These are phyloP conservation scores for Cosmorhoe ocellata DNA, from an alignment of 2,888 invertebrate species.

Conservation along the genomic window DNA sequence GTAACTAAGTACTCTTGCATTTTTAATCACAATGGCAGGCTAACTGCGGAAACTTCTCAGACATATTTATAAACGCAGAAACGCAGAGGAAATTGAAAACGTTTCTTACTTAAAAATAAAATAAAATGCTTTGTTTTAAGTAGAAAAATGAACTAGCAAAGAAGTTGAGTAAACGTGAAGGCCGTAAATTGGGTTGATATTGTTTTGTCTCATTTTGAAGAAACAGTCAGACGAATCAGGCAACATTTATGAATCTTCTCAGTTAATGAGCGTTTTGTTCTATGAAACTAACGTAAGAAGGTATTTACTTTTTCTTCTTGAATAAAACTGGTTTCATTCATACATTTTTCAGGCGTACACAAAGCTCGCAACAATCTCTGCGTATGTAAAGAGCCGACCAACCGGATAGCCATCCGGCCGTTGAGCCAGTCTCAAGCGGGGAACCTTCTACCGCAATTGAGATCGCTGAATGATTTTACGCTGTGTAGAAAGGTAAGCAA, in stretches of 20 bases:
- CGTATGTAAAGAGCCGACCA: constrained; percentile 39
- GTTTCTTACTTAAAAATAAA: background rate
- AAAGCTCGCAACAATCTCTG: constrained; percentile 5
- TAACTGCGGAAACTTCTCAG: background rate
- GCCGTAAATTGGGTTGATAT: no score
- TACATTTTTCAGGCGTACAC: constrained; percentile 3
- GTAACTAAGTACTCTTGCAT: background rate
- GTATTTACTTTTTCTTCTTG: no score
- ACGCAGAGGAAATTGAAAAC: background rate
- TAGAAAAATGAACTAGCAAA: background rate
- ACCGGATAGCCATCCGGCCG: constrained; percentile 51
- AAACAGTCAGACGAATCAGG: no score
- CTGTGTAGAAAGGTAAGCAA: no score
- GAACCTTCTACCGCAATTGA: constrained; percentile 32
- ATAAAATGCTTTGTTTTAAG: constrained; percentile 2
- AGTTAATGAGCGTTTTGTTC: no score
- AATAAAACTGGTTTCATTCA: background rate
- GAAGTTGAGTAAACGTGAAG: no score
- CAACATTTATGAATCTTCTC: background rate
- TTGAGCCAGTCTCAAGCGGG: constrained; percentile 1
- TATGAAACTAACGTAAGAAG: no score
- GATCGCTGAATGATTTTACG: constrained; percentile 13
- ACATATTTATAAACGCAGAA: no score
- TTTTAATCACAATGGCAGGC: background rate
- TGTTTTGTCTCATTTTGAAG: no score